phyloP scores from a whole-genome alignment of 2,113 vertebrate species.

The Thamnaconus septentrionalis region DNA sequence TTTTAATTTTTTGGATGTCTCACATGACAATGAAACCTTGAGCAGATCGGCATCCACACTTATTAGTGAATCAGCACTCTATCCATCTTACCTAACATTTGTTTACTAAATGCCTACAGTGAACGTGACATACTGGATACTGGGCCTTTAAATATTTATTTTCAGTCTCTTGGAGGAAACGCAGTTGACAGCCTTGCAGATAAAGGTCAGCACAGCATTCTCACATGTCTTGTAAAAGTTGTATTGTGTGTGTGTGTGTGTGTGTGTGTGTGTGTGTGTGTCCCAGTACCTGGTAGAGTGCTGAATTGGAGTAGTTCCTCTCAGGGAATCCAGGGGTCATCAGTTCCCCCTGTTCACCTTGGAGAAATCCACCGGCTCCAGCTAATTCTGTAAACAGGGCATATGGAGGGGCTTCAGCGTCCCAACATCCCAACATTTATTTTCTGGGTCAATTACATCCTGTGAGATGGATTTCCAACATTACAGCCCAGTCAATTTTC shows the following conservation, averaged over 20 bases:
- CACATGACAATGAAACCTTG: too few relatives aligned
- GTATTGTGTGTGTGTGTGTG: not conserved
- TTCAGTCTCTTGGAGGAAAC: too few relatives aligned
- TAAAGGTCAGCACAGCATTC: too few relatives aligned
- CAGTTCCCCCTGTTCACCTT: conserved; percentile 73
- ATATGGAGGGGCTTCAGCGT: conserved; percentile 52
- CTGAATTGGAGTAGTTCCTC: conserved; percentile 66
- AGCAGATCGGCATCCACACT: too few relatives aligned
- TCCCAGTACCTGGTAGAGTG: conserved; percentile 70
- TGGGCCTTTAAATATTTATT: too few relatives aligned
- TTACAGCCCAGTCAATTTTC: conserved; percentile 21
- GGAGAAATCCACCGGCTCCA: conserved; percentile 73
- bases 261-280: not conserved
- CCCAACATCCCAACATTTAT: conserved; percentile 15
- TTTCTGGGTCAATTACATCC: conserved; percentile 58
- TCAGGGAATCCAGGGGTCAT: conserved; percentile 69
- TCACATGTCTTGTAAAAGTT: not conserved
- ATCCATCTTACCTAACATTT: too few relatives aligned
- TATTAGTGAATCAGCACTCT: too few relatives aligned
- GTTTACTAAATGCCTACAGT: too few relatives aligned
- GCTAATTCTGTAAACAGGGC: conserved; percentile 70
- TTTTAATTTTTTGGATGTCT: too few relatives aligned
- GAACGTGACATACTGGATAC: too few relatives aligned
- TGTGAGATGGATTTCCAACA: conserved; percentile 13
- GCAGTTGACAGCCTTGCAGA: too few relatives aligned